These are phyloP conservation scores for Vicugna pacos DNA, from an alignment of 2,113 vertebrate species.

Conservation along the genomic window DNA sequence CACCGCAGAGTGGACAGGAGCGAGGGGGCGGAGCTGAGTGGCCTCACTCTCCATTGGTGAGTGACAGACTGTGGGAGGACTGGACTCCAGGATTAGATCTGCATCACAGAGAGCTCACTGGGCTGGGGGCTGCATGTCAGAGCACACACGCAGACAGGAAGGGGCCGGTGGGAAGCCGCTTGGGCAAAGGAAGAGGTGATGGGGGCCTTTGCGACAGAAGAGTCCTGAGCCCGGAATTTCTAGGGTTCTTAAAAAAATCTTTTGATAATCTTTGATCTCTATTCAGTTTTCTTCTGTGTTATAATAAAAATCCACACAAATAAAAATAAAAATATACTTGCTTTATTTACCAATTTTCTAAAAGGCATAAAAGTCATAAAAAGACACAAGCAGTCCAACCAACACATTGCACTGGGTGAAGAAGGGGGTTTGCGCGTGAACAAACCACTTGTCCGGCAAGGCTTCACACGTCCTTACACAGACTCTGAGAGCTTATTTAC, in stretches of 20 bases:
- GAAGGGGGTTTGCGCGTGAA: slow-evolving; percentile 79
- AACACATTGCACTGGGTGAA: slow-evolving; percentile 86
- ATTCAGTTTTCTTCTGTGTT: neutral
- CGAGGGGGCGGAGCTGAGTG: neutral
- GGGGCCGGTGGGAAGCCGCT: neutral
- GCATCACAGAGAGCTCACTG: neutral
- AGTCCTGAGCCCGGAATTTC: neutral
- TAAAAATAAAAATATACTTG: slow-evolving; percentile 88
- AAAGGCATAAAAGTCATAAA: slow-evolving; percentile 89
- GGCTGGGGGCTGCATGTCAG: neutral
- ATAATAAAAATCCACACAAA: neutral
- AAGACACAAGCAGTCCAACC: slow-evolving; percentile 88
- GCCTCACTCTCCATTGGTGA: neutral
- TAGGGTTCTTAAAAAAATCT: neutral
- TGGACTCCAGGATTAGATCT: neutral
- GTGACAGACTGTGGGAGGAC: neutral
- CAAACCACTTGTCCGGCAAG: slow-evolving; percentile 74
- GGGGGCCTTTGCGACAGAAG: neutral
- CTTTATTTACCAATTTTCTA: slow-evolving; percentile 91
- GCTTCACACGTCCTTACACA: slow-evolving; percentile 72
- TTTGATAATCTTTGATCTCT: neutral
- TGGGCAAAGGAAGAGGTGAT: accelerated
- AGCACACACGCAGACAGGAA: neutral
- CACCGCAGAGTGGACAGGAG: neutral
- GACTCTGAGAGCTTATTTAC: slow-evolving; percentile 76